Evolutionary conservation across 2,888 invertebrate species (phyloP).

Genomic region (Euplexia lucipara): DNA sequence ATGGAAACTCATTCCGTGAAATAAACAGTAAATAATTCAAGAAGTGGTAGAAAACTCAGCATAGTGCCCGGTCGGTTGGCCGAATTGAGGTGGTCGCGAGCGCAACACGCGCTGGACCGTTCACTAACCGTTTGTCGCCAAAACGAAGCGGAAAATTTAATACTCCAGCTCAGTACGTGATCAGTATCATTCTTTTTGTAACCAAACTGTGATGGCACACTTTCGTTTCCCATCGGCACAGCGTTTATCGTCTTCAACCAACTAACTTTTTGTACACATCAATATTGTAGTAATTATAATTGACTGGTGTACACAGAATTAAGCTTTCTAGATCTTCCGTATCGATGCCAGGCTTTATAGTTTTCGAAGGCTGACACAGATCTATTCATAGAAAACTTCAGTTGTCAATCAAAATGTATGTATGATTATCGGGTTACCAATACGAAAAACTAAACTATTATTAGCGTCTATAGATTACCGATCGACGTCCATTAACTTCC

Average conservation of each 20-base stretch:
- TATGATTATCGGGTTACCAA: slow-evolving; percentile 67
- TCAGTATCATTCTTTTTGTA: slow-evolving; percentile 83
- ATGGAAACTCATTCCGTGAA: slow-evolving; percentile 45
- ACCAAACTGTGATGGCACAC: slow-evolving; percentile 78
- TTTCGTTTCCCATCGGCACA: slow-evolving; percentile 81
- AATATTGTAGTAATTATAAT: slow-evolving; percentile 76
- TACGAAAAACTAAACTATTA: slow-evolving; percentile 53
- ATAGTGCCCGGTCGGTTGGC: slow-evolving; percentile 38
- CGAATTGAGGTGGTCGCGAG: slow-evolving; percentile 61
- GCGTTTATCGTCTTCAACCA: slow-evolving; percentile 67
- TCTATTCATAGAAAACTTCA: slow-evolving; percentile 67
- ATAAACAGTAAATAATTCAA: slow-evolving; percentile 43
- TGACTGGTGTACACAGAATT: slow-evolving; percentile 73
- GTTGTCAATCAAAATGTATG: slow-evolving; percentile 71
- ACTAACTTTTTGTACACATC: slow-evolving; percentile 69
- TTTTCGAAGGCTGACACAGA: slow-evolving; percentile 69
- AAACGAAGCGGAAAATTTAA: slow-evolving; percentile 88
- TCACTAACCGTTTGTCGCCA: slow-evolving; percentile 84
- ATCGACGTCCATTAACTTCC: slow-evolving; percentile 62
- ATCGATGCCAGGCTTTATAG: slow-evolving; percentile 66
- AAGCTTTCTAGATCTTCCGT: slow-evolving; percentile 62
- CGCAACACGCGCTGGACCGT: slow-evolving; percentile 74
- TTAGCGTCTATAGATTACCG: slow-evolving; percentile 53
- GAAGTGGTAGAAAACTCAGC: slow-evolving; percentile 45
- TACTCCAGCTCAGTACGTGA: slow-evolving; percentile 86